These are phyloP conservation scores for Paguma larvata DNA, from an alignment of 2,797 vertebrate genomes.

Conservation along the genomic window DNA sequence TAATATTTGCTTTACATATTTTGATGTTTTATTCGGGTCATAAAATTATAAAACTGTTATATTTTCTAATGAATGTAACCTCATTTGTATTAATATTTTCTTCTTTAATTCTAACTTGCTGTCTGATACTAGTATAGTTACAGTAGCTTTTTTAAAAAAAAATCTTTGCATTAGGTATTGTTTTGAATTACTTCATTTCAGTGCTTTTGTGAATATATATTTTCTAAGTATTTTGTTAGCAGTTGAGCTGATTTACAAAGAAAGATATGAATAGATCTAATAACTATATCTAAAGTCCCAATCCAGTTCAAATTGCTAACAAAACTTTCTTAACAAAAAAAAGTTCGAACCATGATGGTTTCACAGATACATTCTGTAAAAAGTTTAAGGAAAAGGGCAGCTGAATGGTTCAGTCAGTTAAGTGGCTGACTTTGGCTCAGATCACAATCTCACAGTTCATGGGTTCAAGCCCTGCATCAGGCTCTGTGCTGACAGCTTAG, in stretches of 20 bases:
- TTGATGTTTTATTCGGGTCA: background rate
- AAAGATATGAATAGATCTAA: background rate
- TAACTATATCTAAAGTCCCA: background rate
- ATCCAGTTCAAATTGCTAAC: slow-evolving; percentile 14
- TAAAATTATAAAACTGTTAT: background rate
- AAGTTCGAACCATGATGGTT: background rate
- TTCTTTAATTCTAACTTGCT: slow-evolving; percentile 11
- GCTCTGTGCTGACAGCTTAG: too few species aligned
- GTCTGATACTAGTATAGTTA: background rate
- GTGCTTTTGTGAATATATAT: background rate
- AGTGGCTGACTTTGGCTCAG: too few species aligned
- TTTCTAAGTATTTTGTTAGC: background rate
- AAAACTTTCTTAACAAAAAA: background rate
- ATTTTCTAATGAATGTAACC: background rate
- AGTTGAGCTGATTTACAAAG: background rate
- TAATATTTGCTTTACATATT: background rate
- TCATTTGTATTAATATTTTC: background rate
- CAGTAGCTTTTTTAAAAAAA: background rate
- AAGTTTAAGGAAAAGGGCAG: background rate
- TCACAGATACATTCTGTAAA: background rate
- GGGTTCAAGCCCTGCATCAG: too few species aligned
- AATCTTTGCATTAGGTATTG: background rate
- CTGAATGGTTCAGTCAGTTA: too few species aligned
- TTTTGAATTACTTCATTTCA: slow-evolving; percentile 16
- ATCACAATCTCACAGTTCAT: too few species aligned